A percentile compares a stretch with the other conserved stretches of the same genome.
These are phyloP conservation scores for Antechinus stuartii DNA, from an alignment of 2,113 vertebrate species.

Conservation along the genomic window DNA sequence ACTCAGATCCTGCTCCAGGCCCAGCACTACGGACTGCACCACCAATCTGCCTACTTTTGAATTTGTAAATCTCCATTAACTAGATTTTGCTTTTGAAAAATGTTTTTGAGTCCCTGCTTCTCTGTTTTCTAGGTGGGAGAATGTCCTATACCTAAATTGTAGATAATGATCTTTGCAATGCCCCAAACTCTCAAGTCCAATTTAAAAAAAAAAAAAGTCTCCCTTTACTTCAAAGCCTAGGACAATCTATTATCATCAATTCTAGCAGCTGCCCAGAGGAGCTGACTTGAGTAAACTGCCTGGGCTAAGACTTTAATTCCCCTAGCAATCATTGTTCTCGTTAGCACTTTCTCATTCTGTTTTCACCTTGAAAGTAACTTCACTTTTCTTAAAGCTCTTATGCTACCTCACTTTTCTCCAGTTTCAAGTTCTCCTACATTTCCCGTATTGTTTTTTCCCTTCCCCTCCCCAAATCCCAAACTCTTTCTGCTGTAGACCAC, in stretches of 20 bases:
- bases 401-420: neutral
- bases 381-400: neutral
- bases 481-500: too few relatives aligned
- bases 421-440: too few relatives aligned
- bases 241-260: neutral
- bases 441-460: too few relatives aligned
- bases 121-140: neutral
- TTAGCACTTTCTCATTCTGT: neutral
- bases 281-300: neutral
- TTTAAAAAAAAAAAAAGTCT: neutral
- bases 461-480: too few relatives aligned
- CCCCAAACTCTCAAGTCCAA: neutral
- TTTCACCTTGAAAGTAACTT: neutral
- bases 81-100: neutral
- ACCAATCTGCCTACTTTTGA: neutral
- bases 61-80: neutral
- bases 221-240: neutral
- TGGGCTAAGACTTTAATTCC: too few relatives aligned
- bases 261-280: neutral
- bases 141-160: neutral
- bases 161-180: neutral
- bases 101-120: neutral
- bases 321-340: neutral
- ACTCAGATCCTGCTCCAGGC: neutral
- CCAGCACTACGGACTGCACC: slow-evolving; percentile 57